phyloP scores from a whole-genome alignment of 2,113 vertebrate genomes.

The Notothenia coriiceps region DNA sequence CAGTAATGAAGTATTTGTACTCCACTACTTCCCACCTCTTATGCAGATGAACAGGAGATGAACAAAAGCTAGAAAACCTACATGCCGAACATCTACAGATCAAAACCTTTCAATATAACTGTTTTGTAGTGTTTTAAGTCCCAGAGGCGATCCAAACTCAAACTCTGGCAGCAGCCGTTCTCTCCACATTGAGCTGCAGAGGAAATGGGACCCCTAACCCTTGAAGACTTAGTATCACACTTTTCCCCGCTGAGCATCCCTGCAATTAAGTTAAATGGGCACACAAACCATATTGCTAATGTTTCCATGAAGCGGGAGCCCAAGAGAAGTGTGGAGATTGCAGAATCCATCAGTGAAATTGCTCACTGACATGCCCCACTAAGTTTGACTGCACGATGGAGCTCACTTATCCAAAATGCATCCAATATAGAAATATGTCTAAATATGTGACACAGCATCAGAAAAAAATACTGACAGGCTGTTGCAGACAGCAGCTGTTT shows the following conservation, averaged over 20 bases:
- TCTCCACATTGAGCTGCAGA: constrained; percentile 28
- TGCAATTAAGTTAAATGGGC: constrained; percentile 63
- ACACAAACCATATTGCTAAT: constrained; percentile 65
- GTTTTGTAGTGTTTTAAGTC: background rate
- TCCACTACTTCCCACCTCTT: too few relatives aligned
- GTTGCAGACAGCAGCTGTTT: constrained; percentile 58
- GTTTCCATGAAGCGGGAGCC: constrained; percentile 40
- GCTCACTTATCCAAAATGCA: constrained; percentile 64
- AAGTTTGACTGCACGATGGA: constrained; percentile 58
- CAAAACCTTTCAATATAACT: background rate
- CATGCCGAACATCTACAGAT: background rate
- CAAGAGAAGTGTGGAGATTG: constrained; percentile 49
- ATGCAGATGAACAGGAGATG: background rate
- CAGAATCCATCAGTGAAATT: constrained; percentile 69
- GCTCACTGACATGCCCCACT: constrained; percentile 55
- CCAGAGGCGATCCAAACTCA: constrained; percentile 9
- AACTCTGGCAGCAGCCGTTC: background rate
- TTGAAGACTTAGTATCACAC: constrained; percentile 19
- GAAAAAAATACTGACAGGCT: background rate
- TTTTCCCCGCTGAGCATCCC: constrained; percentile 35
- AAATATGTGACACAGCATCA: constrained; percentile 5
- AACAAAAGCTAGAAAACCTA: background rate
- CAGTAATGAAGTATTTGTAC: too few relatives aligned
- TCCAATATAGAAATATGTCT: constrained; percentile 42
- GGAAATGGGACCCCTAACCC: constrained; percentile 19